phyloP scores from a whole-genome alignment of 2,113 vertebrate species.

The Muscicapa adusta region DNA sequence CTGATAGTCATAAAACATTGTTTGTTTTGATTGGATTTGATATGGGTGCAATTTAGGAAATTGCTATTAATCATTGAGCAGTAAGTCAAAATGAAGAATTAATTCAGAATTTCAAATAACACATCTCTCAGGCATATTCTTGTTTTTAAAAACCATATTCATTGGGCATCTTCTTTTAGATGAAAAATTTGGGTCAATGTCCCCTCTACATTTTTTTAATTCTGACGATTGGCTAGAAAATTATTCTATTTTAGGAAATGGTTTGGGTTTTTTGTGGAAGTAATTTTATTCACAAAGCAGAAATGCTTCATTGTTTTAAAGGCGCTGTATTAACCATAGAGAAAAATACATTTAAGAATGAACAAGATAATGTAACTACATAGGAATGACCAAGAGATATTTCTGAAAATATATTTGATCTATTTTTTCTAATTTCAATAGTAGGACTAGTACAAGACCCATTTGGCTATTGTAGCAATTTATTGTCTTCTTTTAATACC shows the following conservation, averaged over 20 bases:
- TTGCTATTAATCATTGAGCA: not conserved
- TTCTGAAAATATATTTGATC: not conserved
- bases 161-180: not conserved
- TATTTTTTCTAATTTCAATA: not conserved
- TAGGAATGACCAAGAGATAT: not conserved
- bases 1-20: not conserved
- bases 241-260: not conserved
- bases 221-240: not conserved
- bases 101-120: not conserved
- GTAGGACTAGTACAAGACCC: not conserved
- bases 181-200: not conserved
- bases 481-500: constrained; percentile 11
- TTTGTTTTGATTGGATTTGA: not conserved
- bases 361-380: not conserved
- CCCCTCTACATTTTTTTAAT: not conserved
- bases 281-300: not conserved
- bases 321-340: not conserved
- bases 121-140: not conserved
- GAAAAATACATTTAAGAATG: not conserved
- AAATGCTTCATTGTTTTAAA: not conserved
- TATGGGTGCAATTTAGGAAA: not conserved
- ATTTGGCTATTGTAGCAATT: not conserved
- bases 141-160: not conserved
- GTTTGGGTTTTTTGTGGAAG: not conserved
- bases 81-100: not conserved